Percentiles rank a stretch among this genome's conserved stretches.
Evolutionary conservation across 1,140 invertebrate genomes (phyloP).

Genomic region (Meloidogyne exigua): DNA sequence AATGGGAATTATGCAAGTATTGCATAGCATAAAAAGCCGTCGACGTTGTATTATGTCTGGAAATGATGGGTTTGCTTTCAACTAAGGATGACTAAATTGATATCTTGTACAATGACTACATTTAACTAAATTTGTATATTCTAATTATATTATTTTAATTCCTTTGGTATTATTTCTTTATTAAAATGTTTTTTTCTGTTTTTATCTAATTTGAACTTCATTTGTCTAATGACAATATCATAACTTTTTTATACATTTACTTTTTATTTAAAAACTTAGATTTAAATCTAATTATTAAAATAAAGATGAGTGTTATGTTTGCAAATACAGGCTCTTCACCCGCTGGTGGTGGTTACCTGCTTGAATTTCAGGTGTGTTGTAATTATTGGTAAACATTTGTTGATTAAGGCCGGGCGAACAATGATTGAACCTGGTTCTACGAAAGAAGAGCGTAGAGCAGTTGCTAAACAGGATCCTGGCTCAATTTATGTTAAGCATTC

Average conservation of each 20-base stretch:
- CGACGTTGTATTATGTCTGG: background rate
- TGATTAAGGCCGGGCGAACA: slow-evolving; percentile 43
- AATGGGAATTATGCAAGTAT: background rate
- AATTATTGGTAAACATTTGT: background rate
- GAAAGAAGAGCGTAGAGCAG: slow-evolving; percentile 53
- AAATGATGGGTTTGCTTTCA: background rate
- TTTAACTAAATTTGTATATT: background rate
- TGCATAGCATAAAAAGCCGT: background rate
- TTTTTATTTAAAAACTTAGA: background rate
- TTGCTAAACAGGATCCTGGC: slow-evolving; percentile 91
- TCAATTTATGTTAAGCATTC: slow-evolving; percentile 85
- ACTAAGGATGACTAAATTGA: background rate
- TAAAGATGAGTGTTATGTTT: slow-evolving; percentile 45
- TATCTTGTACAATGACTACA: background rate
- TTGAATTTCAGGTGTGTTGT: slow-evolving; percentile 44
- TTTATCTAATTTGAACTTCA: background rate
- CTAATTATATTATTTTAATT: background rate
- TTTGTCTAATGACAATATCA: background rate
- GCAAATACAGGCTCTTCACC: slow-evolving; percentile 33
- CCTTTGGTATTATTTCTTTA: background rate
- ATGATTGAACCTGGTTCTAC: slow-evolving; percentile 46
- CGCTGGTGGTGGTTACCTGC: slow-evolving; percentile 28
- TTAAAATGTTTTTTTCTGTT: background rate
- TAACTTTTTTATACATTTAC: background rate
- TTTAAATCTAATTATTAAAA: background rate